Conservation (phyloP, 2,113 vertebrate genomes). For the Hyaena hyaena region DNA sequence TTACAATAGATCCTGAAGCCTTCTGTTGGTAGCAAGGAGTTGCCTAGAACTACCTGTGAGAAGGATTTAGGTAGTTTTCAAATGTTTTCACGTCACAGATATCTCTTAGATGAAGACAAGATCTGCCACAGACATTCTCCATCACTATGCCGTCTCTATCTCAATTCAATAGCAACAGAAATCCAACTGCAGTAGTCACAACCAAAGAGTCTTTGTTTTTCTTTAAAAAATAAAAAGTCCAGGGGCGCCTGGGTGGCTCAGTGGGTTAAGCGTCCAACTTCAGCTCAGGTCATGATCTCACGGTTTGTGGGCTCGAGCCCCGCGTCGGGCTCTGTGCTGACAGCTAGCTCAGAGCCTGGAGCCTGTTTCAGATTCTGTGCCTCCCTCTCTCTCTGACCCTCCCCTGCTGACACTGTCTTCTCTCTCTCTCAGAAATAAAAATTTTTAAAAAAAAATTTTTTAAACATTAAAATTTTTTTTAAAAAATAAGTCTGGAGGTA, state of each 20-base stretch:
- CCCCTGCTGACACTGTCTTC: no score
- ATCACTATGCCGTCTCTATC: neutral
- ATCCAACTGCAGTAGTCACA: neutral
- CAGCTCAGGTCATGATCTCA: no score
- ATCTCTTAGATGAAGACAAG: neutral
- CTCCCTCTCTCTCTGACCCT: no score
- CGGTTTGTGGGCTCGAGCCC: no score
- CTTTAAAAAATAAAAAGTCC: constrained; percentile 14
- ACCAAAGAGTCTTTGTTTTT: neutral
- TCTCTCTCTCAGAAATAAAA: no score
- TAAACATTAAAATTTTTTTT: constrained; percentile 28
- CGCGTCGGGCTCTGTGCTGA: no score
- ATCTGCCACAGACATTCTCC: neutral
- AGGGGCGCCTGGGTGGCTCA: no score
- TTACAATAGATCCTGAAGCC: neutral
- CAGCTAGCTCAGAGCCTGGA: no score
- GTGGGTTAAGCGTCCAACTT: no score
- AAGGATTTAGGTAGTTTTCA: neutral
- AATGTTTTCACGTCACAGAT: neutral
- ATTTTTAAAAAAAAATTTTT: constrained; percentile 20
- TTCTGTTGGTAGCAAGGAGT: neutral
- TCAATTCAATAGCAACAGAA: constrained; percentile 29
- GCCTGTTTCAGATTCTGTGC: no score
- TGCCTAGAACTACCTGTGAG: neutral
- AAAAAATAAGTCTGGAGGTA: constrained; percentile 19